Evolutionary conservation across 2,797 vertebrate genomes (phyloP), one percentile per base, ranked within the genome.

Genomic region (Rhinophrynus dorsalis): DNA sequence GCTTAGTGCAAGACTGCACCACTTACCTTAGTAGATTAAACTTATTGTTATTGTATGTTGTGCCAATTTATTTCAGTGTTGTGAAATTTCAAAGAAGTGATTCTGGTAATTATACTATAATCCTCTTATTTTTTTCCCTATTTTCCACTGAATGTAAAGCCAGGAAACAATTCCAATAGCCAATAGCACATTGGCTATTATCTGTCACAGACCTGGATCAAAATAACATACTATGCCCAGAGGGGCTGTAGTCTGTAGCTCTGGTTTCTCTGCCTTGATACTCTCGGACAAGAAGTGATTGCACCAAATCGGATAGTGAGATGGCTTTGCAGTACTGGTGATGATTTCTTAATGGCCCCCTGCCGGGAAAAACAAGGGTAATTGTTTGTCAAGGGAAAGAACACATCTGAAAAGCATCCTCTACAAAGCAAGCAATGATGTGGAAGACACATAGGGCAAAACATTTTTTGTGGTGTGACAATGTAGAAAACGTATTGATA

Each of bases 301-400:
- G 88, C 83, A 83, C 78, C 85, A 82, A 85, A 83, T 83, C 80
- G 81, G 85, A 89, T 86, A 85, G 84, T 84, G 80, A 86, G 84
- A 87, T 87, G 86, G 89, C 86, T 88, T 87, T 84, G 84, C 82
- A 89, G 85, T 87, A 85, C 80, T 77, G 74, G 68, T 85, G 83
- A 89, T 86, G 81, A 82, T 83, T 79, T 82, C 82, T 86, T 88
- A 88, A 84, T 90, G 83, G 85, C 79, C 80, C 86, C 86, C 86
- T 65, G 73, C 83, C 74, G 83, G 74, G 83, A 79, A 59, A 55
- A 86, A 76, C 78, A 85, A 82, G 84, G 82, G 82, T 85, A 86
- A 89, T 84, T 85, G 86, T 88, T 88, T 87, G 82, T 84, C 84
- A 84, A 76, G 80, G 78, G 78, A 86, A 77, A 79, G 76, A 84